Evolutionary conservation across 1,140 invertebrate species (phyloP).

Genomic region (Tetragnatha versicolor): DNA sequence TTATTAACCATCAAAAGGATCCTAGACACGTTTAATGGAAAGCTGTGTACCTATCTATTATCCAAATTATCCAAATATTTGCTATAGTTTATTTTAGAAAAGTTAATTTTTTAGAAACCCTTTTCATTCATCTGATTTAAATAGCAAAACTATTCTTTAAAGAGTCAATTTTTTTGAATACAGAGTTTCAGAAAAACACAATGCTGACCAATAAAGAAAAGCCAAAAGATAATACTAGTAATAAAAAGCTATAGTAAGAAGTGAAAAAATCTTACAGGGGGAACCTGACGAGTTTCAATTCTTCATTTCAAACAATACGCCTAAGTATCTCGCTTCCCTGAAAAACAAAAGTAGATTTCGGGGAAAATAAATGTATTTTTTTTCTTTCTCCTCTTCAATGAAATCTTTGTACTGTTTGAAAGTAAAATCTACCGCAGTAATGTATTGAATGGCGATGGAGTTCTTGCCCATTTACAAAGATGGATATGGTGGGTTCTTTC

Average conservation of each 20-base stretch:
- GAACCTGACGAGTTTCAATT: background rate
- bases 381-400: constrained; percentile 11
- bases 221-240: background rate
- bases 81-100: too few species aligned
- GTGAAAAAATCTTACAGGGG: background rate
- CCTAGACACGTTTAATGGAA: too few species aligned
- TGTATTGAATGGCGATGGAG: constrained; percentile 32
- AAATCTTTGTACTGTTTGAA: constrained; percentile 44
- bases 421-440: constrained; percentile 41
- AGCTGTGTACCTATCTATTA: too few species aligned
- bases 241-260: background rate
- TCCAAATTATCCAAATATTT: too few species aligned
- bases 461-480: constrained; percentile 39
- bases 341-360: constrained; percentile 14
- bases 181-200: too few species aligned
- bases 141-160: too few species aligned
- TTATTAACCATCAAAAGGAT: too few species aligned
- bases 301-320: constrained; percentile 35
- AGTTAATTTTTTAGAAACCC: too few species aligned
- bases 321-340: constrained; percentile 10
- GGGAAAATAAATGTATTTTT: constrained; percentile 28
- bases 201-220: constrained; percentile 28
- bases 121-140: too few species aligned
- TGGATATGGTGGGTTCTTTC: constrained; percentile 30
- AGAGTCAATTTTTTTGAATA: too few species aligned